Conservation (phyloP, 2,888 invertebrate genomes). For the Philopedon plagiatum region DNA sequence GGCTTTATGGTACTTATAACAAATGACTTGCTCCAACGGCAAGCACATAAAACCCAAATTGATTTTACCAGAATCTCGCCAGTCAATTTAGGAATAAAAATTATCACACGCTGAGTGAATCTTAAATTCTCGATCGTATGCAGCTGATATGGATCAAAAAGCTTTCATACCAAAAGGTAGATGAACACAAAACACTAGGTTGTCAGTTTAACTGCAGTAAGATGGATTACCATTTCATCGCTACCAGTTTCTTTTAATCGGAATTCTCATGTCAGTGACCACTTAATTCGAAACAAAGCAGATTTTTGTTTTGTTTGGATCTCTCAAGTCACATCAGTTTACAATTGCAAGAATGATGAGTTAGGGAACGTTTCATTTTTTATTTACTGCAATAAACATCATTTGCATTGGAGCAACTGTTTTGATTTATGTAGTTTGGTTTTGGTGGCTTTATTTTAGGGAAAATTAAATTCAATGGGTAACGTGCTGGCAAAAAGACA, state of each 20-base stretch:
- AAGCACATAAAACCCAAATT: no score
- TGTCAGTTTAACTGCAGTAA: slow-evolving; percentile 34
- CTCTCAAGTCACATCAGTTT: slow-evolving; percentile 12
- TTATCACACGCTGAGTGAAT: slow-evolving; percentile 2
- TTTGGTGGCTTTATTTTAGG: no score
- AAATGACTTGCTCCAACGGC: no score
- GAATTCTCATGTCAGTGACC: slow-evolving; percentile 44
- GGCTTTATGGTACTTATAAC: no score
- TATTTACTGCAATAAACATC: neutral
- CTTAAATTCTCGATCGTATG: neutral
- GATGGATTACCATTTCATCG: slow-evolving; percentile 37
- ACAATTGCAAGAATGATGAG: neutral
- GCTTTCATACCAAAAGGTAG: slow-evolving; percentile 4
- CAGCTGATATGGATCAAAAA: slow-evolving; percentile 4
- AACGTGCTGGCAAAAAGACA: no score
- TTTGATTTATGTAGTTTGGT: no score
- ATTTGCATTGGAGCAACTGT: neutral
- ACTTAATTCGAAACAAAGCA: slow-evolving; percentile 43
- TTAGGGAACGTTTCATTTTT: neutral
- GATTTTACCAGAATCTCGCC: no score
- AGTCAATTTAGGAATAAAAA: neutral
- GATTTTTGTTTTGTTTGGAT: slow-evolving; percentile 39
- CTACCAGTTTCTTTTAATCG: slow-evolving; percentile 44
- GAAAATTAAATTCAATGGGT: no score
- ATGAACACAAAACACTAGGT: slow-evolving; percentile 16